These are phyloP conservation scores for Tursiops truncatus DNA, from an alignment of 2,113 vertebrate species.

Conservation along the genomic window DNA sequence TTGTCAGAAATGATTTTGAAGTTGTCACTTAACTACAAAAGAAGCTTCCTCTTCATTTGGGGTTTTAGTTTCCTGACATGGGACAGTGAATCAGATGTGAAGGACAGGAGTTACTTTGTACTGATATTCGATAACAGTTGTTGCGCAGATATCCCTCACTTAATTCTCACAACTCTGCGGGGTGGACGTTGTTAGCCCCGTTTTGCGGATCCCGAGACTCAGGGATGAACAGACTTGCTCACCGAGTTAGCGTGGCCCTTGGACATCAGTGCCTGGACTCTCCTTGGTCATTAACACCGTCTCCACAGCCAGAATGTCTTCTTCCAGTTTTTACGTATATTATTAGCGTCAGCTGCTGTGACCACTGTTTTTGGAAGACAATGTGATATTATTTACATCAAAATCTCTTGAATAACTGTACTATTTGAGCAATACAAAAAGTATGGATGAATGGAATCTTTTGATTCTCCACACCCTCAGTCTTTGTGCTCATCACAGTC, in stretches of 20 bases:
- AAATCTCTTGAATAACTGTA: neutral
- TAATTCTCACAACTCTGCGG: neutral
- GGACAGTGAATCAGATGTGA: neutral
- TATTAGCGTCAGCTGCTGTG: neutral
- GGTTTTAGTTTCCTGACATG: neutral
- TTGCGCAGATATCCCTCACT: neutral
- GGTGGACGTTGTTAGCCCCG: too few relatives aligned
- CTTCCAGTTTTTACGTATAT: accelerated
- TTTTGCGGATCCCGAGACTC: neutral
- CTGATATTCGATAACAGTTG: too few relatives aligned
- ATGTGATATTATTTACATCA: neutral
- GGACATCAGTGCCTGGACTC: neutral
- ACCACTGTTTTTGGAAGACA: neutral
- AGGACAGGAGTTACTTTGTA: neutral
- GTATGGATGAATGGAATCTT: neutral
- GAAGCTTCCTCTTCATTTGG: neutral
- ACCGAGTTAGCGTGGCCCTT: neutral
- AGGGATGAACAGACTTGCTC: neutral
- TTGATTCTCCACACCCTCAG: too few relatives aligned
- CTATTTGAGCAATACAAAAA: neutral
- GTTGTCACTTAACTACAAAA: neutral
- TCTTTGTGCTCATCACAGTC: neutral
- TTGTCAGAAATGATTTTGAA: neutral
- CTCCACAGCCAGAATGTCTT: accelerated
- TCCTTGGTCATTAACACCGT: accelerated